These are phyloP conservation scores for Heliothis subflexa DNA, from an alignment of 1,140 invertebrate species.

Conservation along the genomic window DNA sequence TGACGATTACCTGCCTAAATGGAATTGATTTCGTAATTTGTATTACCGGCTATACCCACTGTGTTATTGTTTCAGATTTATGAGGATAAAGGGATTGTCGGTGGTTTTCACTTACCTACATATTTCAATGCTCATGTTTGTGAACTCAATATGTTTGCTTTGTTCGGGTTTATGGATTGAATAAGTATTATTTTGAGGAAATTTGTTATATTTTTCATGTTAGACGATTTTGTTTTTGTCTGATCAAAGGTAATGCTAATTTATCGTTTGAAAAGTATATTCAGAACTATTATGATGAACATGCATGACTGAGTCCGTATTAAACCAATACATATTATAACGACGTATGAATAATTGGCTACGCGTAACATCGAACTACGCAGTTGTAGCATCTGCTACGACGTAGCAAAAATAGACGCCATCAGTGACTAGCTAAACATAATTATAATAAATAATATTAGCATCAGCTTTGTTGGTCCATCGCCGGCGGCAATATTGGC, in stretches of 20 bases:
- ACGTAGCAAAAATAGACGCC: background rate
- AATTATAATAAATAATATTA: constrained; percentile 3
- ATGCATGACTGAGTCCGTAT: no score
- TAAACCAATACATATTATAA: no score
- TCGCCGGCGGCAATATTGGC: background rate
- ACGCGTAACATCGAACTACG: no score
- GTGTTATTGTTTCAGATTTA: constrained; percentile 37
- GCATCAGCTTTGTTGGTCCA: constrained; percentile 10
- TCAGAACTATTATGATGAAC: no score
- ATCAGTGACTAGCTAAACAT: background rate
- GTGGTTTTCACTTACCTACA: constrained; percentile 6
- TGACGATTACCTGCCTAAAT: constrained; percentile 47
- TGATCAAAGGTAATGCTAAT: no score
- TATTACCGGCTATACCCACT: constrained; percentile 9
- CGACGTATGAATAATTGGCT: no score
- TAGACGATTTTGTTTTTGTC: no score
- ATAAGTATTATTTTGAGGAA: no score
- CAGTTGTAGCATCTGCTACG: no score
- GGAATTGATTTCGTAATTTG: constrained; percentile 43
- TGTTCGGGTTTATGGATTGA: background rate
- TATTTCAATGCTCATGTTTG: constrained; percentile 30
- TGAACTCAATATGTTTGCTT: constrained; percentile 7
- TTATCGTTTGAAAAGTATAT: no score
- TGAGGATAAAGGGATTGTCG: constrained; percentile 28
- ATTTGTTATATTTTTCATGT: no score